Conservation (phyloP, 2,113 vertebrate species). For the Chinchilla lanigera region DNA sequence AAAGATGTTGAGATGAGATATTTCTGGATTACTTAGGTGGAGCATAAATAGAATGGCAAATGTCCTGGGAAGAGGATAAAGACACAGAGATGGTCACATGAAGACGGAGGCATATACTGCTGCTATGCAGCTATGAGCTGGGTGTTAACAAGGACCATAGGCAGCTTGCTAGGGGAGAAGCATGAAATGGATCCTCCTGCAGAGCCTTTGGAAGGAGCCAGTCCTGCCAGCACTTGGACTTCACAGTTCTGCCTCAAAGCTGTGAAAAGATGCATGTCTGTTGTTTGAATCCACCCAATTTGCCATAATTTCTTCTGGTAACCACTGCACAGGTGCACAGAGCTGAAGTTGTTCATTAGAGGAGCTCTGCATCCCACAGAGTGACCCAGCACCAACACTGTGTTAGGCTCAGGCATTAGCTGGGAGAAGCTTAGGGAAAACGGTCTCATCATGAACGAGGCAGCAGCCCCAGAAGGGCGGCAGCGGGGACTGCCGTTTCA, state of each 20-base stretch:
- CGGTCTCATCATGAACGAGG: neutral
- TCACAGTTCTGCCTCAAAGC: neutral
- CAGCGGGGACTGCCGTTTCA: neutral
- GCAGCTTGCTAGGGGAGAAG: neutral
- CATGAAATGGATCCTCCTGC: neutral
- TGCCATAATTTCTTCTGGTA: neutral
- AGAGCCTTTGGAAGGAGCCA: neutral
- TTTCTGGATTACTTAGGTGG: neutral
- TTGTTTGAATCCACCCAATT: neutral
- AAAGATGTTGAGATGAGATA: slow-evolving; percentile 12
- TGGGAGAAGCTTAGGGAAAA: neutral
- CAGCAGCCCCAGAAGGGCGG: neutral
- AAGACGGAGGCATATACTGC: neutral
- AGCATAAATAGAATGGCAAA: neutral
- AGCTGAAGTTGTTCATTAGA: neutral
- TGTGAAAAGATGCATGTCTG: neutral
- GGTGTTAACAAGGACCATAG: neutral
- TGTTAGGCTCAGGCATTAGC: neutral
- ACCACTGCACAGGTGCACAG: neutral
- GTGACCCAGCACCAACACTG: neutral
- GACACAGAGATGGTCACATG: neutral
- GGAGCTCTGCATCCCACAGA: neutral
- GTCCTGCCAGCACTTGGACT: neutral
- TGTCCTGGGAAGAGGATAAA: neutral
- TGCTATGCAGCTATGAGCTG: neutral